These are phyloP conservation scores for Sinosuthora webbiana DNA, from an alignment of 2,113 vertebrate genomes.

Conservation along the genomic window DNA sequence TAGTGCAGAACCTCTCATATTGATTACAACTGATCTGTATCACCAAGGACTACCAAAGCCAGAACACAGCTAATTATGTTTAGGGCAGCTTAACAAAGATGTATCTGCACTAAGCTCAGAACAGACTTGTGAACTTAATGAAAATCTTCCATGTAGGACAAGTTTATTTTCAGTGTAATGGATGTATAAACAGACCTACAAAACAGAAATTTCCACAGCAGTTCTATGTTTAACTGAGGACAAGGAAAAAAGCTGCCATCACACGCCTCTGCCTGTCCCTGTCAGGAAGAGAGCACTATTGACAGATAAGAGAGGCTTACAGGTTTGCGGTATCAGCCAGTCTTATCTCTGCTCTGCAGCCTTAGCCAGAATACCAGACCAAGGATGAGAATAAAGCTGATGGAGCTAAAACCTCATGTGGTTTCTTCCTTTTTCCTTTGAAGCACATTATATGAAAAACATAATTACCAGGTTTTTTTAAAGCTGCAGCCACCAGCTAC, in stretches of 20 bases:
- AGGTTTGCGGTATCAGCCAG: background rate
- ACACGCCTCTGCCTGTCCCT: background rate
- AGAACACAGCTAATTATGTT: background rate
- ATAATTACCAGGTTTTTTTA: background rate
- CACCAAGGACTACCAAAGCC: background rate
- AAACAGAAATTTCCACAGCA: background rate
- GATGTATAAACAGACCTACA: background rate
- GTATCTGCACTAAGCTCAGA: background rate
- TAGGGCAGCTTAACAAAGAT: background rate
- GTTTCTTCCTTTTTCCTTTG: background rate
- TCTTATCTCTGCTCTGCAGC: background rate
- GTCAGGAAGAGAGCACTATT: background rate
- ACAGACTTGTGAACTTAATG: background rate
- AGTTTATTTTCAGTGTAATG: constrained; percentile 15
- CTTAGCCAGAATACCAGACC: background rate
- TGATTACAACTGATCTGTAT: background rate
- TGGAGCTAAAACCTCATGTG: background rate
- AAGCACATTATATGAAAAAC: background rate
- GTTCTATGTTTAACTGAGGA: constrained; percentile 20
- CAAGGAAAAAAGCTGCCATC: constrained; percentile 1
- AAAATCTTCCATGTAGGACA: background rate
- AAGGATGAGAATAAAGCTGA: background rate
- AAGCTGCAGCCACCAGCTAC: background rate
- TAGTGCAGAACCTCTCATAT: background rate
- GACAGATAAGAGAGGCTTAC: background rate